Evolutionary conservation across 2,113 vertebrate species (phyloP).

Genomic region (Boleophthalmus pectinirostris): DNA sequence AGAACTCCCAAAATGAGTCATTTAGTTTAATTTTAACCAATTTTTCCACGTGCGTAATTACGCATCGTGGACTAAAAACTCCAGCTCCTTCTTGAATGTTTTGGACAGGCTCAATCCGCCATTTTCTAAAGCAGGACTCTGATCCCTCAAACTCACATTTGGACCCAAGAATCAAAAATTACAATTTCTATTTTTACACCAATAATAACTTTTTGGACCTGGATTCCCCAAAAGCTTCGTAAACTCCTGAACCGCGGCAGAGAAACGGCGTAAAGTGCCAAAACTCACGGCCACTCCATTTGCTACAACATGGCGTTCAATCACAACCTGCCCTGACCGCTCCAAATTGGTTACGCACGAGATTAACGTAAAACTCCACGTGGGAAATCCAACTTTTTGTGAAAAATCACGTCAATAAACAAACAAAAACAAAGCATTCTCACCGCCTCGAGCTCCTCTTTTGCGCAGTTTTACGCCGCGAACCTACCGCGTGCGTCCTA

Average conservation of each 20-base stretch:
- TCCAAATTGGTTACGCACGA: constrained; percentile 41
- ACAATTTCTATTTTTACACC: neutral
- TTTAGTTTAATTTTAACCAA: neutral
- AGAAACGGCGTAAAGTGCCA: constrained; percentile 1
- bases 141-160: constrained; percentile 30
- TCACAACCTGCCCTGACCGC: constrained; percentile 53
- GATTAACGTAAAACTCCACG: constrained; percentile 14
- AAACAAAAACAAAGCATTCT: constrained; percentile 47
- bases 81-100: constrained; percentile 18
- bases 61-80: neutral
- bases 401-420: constrained; percentile 9
- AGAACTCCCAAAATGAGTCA: neutral
- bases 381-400: constrained; percentile 18
- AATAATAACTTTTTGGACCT: constrained; percentile 5
- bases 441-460: constrained; percentile 66
- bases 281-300: constrained; percentile 31
- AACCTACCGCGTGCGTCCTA: constrained; percentile 29
- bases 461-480: constrained; percentile 43
- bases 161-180: neutral
- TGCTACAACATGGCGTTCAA: constrained; percentile 73
- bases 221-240: neutral
- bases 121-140: constrained; percentile 70
- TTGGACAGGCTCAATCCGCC: constrained; percentile 61
- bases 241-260: constrained; percentile 3
- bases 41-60: neutral